Conservation (phyloP, 2,113 vertebrate genomes). For the Neofelis nebulosa region DNA sequence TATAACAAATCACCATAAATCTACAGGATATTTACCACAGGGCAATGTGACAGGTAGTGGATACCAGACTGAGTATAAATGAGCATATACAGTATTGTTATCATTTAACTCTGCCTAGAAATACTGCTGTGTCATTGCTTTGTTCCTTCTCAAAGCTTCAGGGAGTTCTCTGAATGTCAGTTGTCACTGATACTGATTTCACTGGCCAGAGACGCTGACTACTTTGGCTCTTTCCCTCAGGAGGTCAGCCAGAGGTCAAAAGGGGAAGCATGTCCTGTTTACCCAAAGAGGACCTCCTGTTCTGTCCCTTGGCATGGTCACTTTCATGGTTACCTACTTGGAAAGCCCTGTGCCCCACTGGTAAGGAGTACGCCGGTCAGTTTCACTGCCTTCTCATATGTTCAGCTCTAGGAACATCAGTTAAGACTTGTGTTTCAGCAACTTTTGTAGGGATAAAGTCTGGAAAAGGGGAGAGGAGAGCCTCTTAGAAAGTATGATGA, state of each 20-base stretch:
- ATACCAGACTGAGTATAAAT: neutral
- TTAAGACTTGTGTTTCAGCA: neutral
- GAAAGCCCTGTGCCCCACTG: neutral
- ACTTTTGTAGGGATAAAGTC: neutral
- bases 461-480: neutral
- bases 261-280: constrained; percentile 30
- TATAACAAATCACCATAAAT: neutral
- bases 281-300: neutral
- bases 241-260: constrained; percentile 28
- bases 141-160: neutral
- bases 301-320: neutral
- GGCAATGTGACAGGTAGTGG: neutral
- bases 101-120: neutral
- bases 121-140: neutral
- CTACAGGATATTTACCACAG: neutral
- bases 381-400: neutral
- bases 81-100: neutral
- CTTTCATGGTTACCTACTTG: neutral
- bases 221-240: neutral
- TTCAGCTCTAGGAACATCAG: neutral
- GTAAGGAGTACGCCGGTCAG: neutral
- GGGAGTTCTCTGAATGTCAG: neutral
- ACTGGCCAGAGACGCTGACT: neutral
- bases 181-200: neutral
- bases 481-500: neutral